These are phyloP conservation scores for Gastracanthus pulcherrimus DNA, from an alignment of 2,888 invertebrate genomes.

Conservation along the genomic window DNA sequence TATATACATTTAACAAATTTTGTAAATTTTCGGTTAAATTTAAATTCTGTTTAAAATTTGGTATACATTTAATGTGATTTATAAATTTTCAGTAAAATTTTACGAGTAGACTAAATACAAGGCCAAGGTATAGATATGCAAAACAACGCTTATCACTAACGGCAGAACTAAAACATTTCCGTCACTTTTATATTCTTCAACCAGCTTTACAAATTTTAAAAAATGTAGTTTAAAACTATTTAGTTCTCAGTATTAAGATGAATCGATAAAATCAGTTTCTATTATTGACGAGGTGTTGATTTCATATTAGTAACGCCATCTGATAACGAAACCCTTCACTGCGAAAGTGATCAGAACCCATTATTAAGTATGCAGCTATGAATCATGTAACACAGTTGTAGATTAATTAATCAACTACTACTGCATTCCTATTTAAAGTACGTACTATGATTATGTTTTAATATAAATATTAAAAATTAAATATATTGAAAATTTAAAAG, in stretches of 20 bases:
- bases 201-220: not conserved
- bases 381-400: too few relatives aligned
- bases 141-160: not conserved
- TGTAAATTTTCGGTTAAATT: not conserved
- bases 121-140: not conserved
- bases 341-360: not conserved
- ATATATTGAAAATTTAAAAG: not conserved
- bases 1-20: too few relatives aligned
- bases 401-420: too few relatives aligned
- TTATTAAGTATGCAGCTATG: too few relatives aligned
- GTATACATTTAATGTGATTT: too few relatives aligned
- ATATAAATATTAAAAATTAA: not conserved
- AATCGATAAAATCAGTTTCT: constrained; percentile 12
- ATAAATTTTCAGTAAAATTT: too few relatives aligned
- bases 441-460: too few relatives aligned
- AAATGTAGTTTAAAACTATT: not conserved
- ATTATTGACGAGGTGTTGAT: not conserved
- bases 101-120: not conserved
- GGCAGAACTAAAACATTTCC: not conserved
- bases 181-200: not conserved
- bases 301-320: not conserved
- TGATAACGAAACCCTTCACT: not conserved
- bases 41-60: not conserved
- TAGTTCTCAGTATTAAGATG: not conserved
- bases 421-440: too few relatives aligned